A percentile compares a stretch with the other conserved stretches of the same genome.
These are phyloP conservation scores for Sebastes cheni DNA, from an alignment of 2,797 vertebrate species.

Conservation along the genomic window DNA sequence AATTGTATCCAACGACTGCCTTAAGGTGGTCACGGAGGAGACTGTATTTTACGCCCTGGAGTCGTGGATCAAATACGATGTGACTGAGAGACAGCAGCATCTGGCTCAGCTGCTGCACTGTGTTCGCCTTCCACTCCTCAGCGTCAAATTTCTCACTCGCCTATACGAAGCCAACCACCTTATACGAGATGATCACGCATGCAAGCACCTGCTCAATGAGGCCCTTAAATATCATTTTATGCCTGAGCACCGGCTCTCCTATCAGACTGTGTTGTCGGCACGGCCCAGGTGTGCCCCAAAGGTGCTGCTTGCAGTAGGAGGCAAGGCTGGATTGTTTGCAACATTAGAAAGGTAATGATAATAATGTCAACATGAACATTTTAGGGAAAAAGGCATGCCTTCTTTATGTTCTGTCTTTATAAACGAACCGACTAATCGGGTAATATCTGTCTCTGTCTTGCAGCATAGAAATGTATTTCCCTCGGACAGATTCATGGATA, in stretches of 20 bases:
- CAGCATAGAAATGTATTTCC: constrained; percentile 99
- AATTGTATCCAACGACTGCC: constrained; percentile 96
- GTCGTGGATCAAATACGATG: constrained; percentile 97
- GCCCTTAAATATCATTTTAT: constrained; percentile 99
- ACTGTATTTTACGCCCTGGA: constrained; percentile 95
- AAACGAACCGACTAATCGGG: background rate
- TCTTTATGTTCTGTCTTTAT: background rate
- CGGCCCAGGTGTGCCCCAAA: constrained; percentile 95
- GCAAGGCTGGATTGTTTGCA: constrained; percentile 96
- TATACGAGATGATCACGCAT: constrained; percentile 96
- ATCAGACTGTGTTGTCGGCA: constrained; percentile 93
- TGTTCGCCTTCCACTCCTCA: constrained; percentile 95
- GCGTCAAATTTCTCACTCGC: constrained; percentile 96
- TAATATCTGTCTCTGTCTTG: constrained; percentile 10
- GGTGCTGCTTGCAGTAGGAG: constrained; percentile 96
- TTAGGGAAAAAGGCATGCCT: background rate
- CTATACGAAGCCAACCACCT: constrained; percentile 99
- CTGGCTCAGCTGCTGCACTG: constrained; percentile 94
- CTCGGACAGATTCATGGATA: constrained; percentile 98
- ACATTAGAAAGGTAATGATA: constrained; percentile 91
- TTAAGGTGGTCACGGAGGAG: constrained; percentile 96
- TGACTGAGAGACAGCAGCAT: constrained; percentile 94
- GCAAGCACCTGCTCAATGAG: constrained; percentile 98
- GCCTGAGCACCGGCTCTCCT: constrained; percentile 97
- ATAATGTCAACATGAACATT: background rate